Percentiles rank a stretch among this genome's conserved stretches.
Conservation (phyloP, 2,797 vertebrate species). For the Rhinophrynus dorsalis region DNA sequence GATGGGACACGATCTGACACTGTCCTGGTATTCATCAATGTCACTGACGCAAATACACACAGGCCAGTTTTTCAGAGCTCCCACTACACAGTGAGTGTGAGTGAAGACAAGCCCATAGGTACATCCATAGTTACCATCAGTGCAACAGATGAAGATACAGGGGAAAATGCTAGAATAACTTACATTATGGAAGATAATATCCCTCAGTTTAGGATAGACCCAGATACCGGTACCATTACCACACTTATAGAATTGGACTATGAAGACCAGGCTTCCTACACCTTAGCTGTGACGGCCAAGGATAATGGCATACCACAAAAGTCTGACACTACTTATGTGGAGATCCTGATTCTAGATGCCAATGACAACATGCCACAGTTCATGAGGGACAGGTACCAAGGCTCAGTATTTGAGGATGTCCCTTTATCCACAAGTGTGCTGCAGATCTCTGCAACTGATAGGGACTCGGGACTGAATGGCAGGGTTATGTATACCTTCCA, state of each 20-base stretch:
- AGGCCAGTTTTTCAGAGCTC: conserved; percentile 93
- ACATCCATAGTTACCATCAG: conserved; percentile 85
- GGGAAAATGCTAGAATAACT: conserved; percentile 93
- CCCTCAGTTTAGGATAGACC: conserved; percentile 91
- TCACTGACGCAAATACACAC: conserved; percentile 96
- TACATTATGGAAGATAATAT: conserved; percentile 92
- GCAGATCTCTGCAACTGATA: conserved; percentile 90
- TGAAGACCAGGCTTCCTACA: conserved; percentile 91
- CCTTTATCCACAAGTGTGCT: conserved; percentile 87
- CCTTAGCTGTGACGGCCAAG: conserved; percentile 86
- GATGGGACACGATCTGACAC: conserved; percentile 91
- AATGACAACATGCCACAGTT: conserved; percentile 91
- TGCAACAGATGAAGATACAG: conserved; percentile 92
- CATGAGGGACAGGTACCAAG: conserved; percentile 85
- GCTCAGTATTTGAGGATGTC: conserved; percentile 86
- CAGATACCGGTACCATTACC: conserved; percentile 85
- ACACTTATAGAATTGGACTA: conserved; percentile 92
- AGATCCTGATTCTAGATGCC: conserved; percentile 89
- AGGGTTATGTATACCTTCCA: conserved; percentile 89
- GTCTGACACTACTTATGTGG: conserved; percentile 91
- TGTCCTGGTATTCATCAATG: conserved; percentile 90
- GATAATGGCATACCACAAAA: conserved; percentile 97
- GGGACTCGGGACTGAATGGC: conserved; percentile 87
- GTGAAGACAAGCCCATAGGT: conserved; percentile 86
- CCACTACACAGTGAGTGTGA: conserved; percentile 85